Conservation (phyloP, 92 coral and sea anemone genomes). For the Zoanthus solanderi region DNA sequence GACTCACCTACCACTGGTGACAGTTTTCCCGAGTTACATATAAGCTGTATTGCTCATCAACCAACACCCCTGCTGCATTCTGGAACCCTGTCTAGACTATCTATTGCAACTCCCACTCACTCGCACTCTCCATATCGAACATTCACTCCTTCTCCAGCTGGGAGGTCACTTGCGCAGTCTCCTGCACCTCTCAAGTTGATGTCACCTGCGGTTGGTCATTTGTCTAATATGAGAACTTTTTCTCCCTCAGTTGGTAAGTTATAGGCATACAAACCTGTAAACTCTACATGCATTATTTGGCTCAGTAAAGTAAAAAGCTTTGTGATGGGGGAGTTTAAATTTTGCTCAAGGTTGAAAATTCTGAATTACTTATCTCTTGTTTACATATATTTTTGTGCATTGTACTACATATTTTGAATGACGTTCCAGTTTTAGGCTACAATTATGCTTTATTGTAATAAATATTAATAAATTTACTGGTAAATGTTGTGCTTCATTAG, state of each 20-base stretch:
- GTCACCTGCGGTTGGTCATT: slow-evolving; percentile 83
- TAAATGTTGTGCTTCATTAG: too few species aligned
- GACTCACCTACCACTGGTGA: slow-evolving; percentile 74
- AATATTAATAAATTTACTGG: too few species aligned
- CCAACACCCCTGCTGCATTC: slow-evolving; percentile 85
- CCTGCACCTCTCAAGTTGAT: slow-evolving; percentile 77
- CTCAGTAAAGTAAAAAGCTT: too few species aligned
- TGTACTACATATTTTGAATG: too few species aligned
- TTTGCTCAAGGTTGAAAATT: too few species aligned
- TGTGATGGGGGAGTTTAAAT: too few species aligned
- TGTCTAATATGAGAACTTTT: slow-evolving; percentile 61
- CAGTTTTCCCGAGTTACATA: slow-evolving; percentile 60
- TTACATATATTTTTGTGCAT: too few species aligned
- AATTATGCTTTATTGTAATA: too few species aligned
- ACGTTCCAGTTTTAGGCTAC: too few species aligned
- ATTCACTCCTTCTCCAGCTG: slow-evolving; percentile 81
- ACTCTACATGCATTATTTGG: neutral
- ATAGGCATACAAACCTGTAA: neutral
- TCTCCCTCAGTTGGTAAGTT: slow-evolving; percentile 80
- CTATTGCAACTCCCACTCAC: slow-evolving; percentile 86
- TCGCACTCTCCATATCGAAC: slow-evolving; percentile 71
- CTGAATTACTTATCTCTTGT: too few species aligned
- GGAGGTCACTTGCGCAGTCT: slow-evolving; percentile 71
- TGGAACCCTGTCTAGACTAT: slow-evolving; percentile 87
- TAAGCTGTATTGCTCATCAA: slow-evolving; percentile 63